Conservation (phyloP, 2,888 invertebrate genomes). For the Leptinotarsa tumamoca region DNA sequence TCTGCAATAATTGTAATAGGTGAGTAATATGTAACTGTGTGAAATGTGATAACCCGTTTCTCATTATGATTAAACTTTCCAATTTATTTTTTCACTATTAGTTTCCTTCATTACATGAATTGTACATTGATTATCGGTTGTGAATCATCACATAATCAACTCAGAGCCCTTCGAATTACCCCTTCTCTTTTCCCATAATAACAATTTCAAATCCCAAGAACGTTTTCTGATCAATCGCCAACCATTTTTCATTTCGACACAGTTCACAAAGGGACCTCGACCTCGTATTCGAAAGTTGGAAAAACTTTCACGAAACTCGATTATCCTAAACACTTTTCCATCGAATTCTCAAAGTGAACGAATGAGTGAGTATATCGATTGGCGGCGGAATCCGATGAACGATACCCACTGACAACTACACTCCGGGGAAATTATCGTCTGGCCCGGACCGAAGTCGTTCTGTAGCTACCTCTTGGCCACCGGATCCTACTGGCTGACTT, state of each 20-base stretch:
- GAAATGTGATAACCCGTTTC: no score
- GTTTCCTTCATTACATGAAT: no score
- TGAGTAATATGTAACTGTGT: no score
- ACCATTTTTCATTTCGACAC: slow-evolving; percentile 18
- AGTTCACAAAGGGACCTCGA: slow-evolving; percentile 1
- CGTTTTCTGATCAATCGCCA: slow-evolving; percentile 3
- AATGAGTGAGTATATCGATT: slow-evolving; percentile 52
- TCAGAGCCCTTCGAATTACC: no score
- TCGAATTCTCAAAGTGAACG: slow-evolving; percentile 33
- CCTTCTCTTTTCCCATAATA: not conserved
- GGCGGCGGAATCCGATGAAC: slow-evolving; percentile 54
- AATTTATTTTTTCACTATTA: not conserved
- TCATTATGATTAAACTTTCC: not conserved
- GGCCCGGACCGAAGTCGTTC: slow-evolving; percentile 50
- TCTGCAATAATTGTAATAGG: no score
- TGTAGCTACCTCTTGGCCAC: slow-evolving; percentile 46
- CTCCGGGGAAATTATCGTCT: slow-evolving; percentile 60
- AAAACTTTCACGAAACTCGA: slow-evolving; percentile 35
- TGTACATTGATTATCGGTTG: no score
- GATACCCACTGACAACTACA: slow-evolving; percentile 59
- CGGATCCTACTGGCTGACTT: slow-evolving; percentile 44
- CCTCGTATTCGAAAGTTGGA: not conserved
- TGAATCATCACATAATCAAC: no score
- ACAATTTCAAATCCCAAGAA: not conserved
- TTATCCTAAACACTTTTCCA: slow-evolving; percentile 39